phyloP scores from a whole-genome alignment of 2,888 invertebrate genomes.

The Stenotaenia linearis region DNA sequence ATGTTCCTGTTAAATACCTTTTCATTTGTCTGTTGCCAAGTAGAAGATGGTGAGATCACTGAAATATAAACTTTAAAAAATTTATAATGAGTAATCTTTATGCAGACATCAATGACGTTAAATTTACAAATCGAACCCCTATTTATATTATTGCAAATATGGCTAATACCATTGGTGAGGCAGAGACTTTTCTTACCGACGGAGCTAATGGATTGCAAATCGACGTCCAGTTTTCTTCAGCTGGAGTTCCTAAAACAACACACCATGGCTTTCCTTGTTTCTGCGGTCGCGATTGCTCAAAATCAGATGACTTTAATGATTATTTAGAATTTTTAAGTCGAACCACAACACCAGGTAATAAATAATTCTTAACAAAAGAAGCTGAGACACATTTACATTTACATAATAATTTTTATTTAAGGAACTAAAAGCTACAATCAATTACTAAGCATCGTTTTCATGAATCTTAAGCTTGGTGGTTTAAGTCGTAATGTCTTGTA shows the following conservation, averaged over 20 bases:
- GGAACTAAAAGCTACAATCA: background rate
- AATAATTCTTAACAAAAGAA: background rate
- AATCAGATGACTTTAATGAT: background rate
- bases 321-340: constrained; percentile 5
- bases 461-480: background rate
- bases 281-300: background rate
- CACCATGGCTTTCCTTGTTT: constrained; percentile 21
- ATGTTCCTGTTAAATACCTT: no score
- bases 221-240: constrained; percentile 6
- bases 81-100: no score
- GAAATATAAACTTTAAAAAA: background rate
- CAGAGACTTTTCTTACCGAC: background rate
- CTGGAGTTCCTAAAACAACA: background rate
- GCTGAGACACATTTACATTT: background rate
- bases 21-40: background rate
- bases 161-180: background rate
- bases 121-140: background rate
- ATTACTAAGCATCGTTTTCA: background rate
- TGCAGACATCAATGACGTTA: background rate
- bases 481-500: background rate
- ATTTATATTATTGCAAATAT: constrained; percentile 8
- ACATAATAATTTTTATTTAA: background rate
- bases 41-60: background rate
- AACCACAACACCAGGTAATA: background rate
- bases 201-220: constrained; percentile 29